A percentile compares a stretch with the other conserved stretches of the same genome.
Evolutionary conservation across 2,888 invertebrate genomes (phyloP).

Genomic region (Brachycybe producta): DNA sequence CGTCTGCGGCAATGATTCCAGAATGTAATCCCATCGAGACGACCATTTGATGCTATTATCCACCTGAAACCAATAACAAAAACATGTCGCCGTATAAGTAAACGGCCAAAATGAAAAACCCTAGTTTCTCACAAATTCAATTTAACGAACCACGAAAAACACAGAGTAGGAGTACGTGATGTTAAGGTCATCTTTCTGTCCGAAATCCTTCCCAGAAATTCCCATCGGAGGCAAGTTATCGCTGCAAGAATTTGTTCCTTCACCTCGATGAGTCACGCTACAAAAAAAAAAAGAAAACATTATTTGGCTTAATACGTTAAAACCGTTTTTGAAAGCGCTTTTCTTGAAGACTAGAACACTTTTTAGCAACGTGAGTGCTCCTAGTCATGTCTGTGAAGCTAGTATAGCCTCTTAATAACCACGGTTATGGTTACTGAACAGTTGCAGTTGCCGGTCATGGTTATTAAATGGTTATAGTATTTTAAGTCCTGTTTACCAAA

Average conservation of each 20-base stretch:
- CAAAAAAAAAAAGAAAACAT: constrained; percentile 21
- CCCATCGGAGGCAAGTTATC: constrained; percentile 47
- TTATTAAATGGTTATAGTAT: too few relatives aligned
- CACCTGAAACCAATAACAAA: constrained; percentile 30
- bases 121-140: too few relatives aligned
- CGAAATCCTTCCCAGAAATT: constrained; percentile 45
- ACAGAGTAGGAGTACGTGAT: constrained; percentile 81
- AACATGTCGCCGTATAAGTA: background rate
- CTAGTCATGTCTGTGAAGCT: too few relatives aligned
- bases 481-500: too few relatives aligned
- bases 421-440: too few relatives aligned
- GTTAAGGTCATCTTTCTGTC: constrained; percentile 40
- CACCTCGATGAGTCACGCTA: constrained; percentile 42
- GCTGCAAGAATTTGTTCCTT: constrained; percentile 23
- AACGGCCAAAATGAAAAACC: too few relatives aligned
- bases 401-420: too few relatives aligned
- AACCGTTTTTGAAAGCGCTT: background rate
- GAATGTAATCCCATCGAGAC: constrained; percentile 96
- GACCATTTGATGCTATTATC: constrained; percentile 91
- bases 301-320: background rate
- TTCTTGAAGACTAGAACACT: too few relatives aligned
- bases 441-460: too few relatives aligned
- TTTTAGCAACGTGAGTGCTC: too few relatives aligned
- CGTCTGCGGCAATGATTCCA: constrained; percentile 95
- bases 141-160: constrained; percentile 46